phyloP scores from a whole-genome alignment of 1,140 invertebrate genomes.

The Nasonia vitripennis region DNA sequence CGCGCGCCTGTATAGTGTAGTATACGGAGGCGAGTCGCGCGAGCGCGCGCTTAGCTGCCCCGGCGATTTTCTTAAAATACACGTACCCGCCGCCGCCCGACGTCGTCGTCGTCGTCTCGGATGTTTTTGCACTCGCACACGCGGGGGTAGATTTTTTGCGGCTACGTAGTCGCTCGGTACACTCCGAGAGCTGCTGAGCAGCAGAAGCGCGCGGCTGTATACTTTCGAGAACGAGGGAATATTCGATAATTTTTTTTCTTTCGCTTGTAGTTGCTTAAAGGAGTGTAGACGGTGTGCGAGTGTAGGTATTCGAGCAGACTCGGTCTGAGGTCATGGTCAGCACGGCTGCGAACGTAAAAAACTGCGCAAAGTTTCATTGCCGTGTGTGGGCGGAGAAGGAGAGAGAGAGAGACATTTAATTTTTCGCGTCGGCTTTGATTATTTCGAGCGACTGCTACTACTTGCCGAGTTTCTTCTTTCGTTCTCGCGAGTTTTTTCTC shows the following conservation, averaged over 20 bases:
- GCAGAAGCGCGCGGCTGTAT: too few relatives aligned
- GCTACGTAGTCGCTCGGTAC: conserved; percentile 20
- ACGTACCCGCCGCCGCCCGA: conserved; percentile 52
- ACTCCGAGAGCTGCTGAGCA: neutral
- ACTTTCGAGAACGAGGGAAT: too few relatives aligned
- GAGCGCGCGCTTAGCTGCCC: conserved; percentile 4
- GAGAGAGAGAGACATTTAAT: neutral
- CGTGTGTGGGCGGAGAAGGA: neutral
- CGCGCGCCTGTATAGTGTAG: neutral
- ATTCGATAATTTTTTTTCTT: neutral
- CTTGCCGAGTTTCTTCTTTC: neutral
- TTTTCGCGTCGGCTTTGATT: neutral
- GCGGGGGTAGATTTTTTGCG: conserved; percentile 48
- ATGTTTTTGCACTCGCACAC: conserved; percentile 44
- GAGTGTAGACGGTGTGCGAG: too few relatives aligned
- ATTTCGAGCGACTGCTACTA: neutral
- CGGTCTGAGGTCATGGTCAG: neutral
- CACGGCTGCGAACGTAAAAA: neutral
- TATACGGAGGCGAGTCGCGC: too few relatives aligned
- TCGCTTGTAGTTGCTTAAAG: neutral
- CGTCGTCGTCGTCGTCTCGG: conserved; percentile 43
- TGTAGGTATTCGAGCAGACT: neutral
- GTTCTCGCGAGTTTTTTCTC: neutral
- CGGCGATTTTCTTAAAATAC: conserved; percentile 67
- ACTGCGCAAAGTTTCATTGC: conserved; percentile 7